Evolutionary conservation across 2,113 vertebrate genomes (phyloP).

Genomic region (Epinephelus cyanopodus): DNA sequence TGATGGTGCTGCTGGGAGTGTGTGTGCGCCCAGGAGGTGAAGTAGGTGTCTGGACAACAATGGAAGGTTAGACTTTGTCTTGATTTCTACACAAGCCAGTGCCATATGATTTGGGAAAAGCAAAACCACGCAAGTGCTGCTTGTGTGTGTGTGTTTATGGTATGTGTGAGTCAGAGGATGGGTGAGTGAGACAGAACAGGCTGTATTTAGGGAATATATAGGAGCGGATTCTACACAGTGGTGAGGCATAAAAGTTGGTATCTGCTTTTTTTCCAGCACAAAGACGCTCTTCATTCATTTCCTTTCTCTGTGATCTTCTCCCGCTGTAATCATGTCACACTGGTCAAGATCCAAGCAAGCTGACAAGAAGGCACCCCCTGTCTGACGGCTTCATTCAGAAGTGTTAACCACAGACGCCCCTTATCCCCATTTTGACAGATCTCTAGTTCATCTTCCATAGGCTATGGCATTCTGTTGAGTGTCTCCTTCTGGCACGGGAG

Average conservation of each 20-base stretch:
- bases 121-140: conserved; percentile 55
- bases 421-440: conserved; percentile 69
- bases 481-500: conserved; percentile 49
- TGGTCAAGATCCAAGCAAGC: conserved; percentile 58
- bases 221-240: conserved; percentile 37
- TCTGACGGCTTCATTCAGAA: conserved; percentile 66
- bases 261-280: conserved; percentile 66
- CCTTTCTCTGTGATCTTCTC: conserved; percentile 60
- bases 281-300: conserved; percentile 74
- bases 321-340: conserved; percentile 51
- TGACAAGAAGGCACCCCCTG: conserved; percentile 59
- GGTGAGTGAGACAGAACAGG: conserved; percentile 39
- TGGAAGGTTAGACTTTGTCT: conserved; percentile 63
- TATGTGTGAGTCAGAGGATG: conserved; percentile 63
- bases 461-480: conserved; percentile 53
- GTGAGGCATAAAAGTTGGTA: conserved; percentile 65
- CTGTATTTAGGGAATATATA: conserved; percentile 63
- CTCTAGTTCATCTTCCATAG: conserved; percentile 63
- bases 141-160: conserved; percentile 61
- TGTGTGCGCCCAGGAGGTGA: conserved; percentile 37
- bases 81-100: conserved; percentile 31
- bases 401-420: conserved; percentile 68
- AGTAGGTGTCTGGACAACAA: conserved; percentile 47
- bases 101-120: conserved; percentile 58
- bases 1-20: conserved; percentile 47